phyloP scores from a whole-genome alignment of 2,888 invertebrate species.

The Heliconius charithonia region DNA sequence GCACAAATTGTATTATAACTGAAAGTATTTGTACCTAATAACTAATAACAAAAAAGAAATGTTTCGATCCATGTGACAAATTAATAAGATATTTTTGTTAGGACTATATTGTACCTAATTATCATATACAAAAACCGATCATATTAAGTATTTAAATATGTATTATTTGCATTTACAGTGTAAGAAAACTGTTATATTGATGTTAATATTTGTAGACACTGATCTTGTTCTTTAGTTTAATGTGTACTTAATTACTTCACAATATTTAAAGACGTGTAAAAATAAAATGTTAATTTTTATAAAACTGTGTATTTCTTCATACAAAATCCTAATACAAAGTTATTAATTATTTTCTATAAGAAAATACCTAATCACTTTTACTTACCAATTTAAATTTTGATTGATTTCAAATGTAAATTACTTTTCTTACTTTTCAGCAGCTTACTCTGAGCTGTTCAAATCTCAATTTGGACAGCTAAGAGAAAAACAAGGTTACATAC shows the following conservation, averaged over 20 bases:
- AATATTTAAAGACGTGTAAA: slow-evolving; percentile 24
- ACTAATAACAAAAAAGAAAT: neutral
- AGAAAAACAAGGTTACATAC: too few species aligned
- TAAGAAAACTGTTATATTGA: slow-evolving; percentile 34
- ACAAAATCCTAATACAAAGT: too few species aligned
- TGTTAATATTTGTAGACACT: slow-evolving; percentile 37
- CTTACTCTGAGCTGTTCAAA: too few species aligned
- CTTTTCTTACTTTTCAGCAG: too few species aligned
- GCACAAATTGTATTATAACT: slow-evolving; percentile 13
- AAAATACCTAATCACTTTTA: too few species aligned
- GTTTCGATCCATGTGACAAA: slow-evolving; percentile 23
- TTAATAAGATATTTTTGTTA: slow-evolving; percentile 38
- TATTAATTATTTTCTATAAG: too few species aligned
- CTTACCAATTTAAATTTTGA: too few species aligned
- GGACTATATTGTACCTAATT: slow-evolving; percentile 36
- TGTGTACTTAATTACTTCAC: slow-evolving; percentile 37
- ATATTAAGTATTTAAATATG: slow-evolving; percentile 9
- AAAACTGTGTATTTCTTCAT: slow-evolving; percentile 3
- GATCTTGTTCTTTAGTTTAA: slow-evolving; percentile 35
- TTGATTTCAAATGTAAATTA: too few species aligned
- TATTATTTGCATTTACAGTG: slow-evolving; percentile 38
- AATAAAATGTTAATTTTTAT: slow-evolving; percentile 49
- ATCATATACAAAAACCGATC: slow-evolving; percentile 26
- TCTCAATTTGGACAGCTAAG: too few species aligned
- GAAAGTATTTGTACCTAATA: slow-evolving; percentile 15